Evolutionary conservation across 37 sponge, comb jelly and placozoan genomes (phyloP), one percentile per base, ranked within the genome.

Genomic region (Halichondria panicea): DNA sequence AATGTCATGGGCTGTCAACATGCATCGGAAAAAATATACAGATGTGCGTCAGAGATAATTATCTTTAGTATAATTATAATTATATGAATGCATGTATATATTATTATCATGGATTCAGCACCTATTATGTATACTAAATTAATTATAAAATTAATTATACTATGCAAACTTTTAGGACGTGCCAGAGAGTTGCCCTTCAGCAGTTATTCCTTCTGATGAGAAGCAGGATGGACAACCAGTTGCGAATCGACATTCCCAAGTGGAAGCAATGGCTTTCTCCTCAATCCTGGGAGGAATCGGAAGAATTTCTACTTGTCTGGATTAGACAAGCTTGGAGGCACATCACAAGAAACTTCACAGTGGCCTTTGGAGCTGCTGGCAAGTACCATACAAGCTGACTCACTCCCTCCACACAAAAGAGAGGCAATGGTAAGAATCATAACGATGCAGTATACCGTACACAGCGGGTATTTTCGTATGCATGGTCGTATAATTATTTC

Each of bases 171-270:
- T n/a, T n/a, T 71, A 71, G 71, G 32, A 24, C 1, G 52, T 53
- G 21, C 71, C 71, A 71, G 31, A 15, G 13, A 35, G 34, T 24
- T 4, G 19, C 33, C 55, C 55, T 27, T 22, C 22, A 31, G 13
- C 52, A 12, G 27, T n/a, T 52, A 31, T 13, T 33, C 71, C 55
- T 33, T 48, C 54, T 11, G 24, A 53, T 13, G 55, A 71, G 34
- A 48, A 52, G 55, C 31, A 36, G 31, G 71, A 71, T 71, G 19
- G 48, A 31, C 19, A 25, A 19, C 54, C 25, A 31, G 55, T 71
- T 25, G 21, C 25, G 31, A 27, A 71, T 46, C 12, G 71, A 71
- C 35, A 27, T 71, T 11, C 71, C 71, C 48, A 71, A 71, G 55
- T 71, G 55, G 54, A 53, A 71, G 21, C 55, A 28, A 28, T 71